These are phyloP conservation scores for Paramisgurnus dabryanus DNA, from an alignment of 2,113 vertebrate genomes.

Conservation along the genomic window DNA sequence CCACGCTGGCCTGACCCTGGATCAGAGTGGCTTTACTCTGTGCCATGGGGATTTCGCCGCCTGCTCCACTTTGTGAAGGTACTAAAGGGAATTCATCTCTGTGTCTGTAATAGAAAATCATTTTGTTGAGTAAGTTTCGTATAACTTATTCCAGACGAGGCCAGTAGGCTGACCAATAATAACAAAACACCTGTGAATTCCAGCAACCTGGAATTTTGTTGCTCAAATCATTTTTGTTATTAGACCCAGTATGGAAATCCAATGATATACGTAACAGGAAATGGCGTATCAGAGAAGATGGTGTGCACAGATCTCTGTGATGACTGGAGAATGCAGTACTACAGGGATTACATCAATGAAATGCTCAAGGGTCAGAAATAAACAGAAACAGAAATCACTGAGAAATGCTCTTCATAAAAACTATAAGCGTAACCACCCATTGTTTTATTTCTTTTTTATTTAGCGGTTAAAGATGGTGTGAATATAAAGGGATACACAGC, in stretches of 20 bases:
- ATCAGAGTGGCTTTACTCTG: conserved; percentile 79
- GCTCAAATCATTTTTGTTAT: conserved; percentile 36
- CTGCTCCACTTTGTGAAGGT: conserved; percentile 91
- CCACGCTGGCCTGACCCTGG: conserved; percentile 83
- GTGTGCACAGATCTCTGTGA: conserved; percentile 84
- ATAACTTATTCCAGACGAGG: not conserved
- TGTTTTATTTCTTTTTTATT: not conserved
- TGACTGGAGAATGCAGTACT: conserved; percentile 86
- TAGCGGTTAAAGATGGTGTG: conserved; percentile 87
- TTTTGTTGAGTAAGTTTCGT: not conserved
- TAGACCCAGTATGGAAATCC: conserved; percentile 88
- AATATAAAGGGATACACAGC: conserved; percentile 86
- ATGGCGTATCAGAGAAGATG: conserved; percentile 82
- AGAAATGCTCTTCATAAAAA: not conserved
- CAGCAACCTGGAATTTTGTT: not conserved
- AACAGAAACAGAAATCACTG: not conserved
- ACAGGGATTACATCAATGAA: conserved; percentile 88
- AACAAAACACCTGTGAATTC: not conserved
- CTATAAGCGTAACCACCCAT: not conserved
- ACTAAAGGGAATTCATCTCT: conserved; percentile 6
- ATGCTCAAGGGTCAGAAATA: conserved; percentile 85
- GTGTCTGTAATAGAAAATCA: not conserved
- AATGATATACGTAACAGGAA: conserved; percentile 87
- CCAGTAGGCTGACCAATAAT: not conserved
- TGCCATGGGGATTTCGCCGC: conserved; percentile 81